Evolutionary conservation across 2,888 invertebrate species (phyloP), one percentile per base, ranked within the genome.

Genomic region (Sinelater perroti): DNA sequence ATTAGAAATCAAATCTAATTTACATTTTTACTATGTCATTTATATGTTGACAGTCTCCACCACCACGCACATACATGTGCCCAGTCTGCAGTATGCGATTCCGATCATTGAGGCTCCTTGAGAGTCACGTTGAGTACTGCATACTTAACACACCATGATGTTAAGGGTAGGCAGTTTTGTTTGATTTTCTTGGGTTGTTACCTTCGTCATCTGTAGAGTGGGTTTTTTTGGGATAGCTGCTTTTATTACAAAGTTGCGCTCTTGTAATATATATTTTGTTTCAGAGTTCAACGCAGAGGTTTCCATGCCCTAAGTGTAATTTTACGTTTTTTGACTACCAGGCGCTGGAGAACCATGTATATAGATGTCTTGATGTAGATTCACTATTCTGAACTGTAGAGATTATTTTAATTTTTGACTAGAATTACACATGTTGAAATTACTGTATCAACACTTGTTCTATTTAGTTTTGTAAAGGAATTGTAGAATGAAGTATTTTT

Each of bases 101-200:
- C 71, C 80, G 80, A 64, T 78, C 83, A 0, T 66, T 83, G 13
- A 74, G 80, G 63, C 67, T 82, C 31, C 71, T 86, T 16, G 81
- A 85, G 66, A 83, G 84, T 65, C 86, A 86, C 61, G 79, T 85
- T 10, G 83, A 85, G 14, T 72, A 76, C 10, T 84, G 84, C 24
- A n/a, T 56, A 7, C 10, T 18, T 18, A 26, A 51, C 10, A 14
- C 38, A 10, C 38, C 11, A n/a, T 40, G 16, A 44, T 50, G 14
- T 18, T 30, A 8, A 33, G 40, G 52, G 40, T 52, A 52, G 11
- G 49, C 35, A 40, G 8, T 21, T 5, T 14, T 13, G 17, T 8
- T 30, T 16, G 44, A 17, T 44, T 44, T 44, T n/a, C n/a, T 2
- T 28, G 28, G 8, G 2, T 44, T 44, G 13, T n/a, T 18, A 28